These are phyloP conservation scores for Drosophila chauvacae DNA, from an alignment of 1,140 invertebrate species.

Conservation along the genomic window DNA sequence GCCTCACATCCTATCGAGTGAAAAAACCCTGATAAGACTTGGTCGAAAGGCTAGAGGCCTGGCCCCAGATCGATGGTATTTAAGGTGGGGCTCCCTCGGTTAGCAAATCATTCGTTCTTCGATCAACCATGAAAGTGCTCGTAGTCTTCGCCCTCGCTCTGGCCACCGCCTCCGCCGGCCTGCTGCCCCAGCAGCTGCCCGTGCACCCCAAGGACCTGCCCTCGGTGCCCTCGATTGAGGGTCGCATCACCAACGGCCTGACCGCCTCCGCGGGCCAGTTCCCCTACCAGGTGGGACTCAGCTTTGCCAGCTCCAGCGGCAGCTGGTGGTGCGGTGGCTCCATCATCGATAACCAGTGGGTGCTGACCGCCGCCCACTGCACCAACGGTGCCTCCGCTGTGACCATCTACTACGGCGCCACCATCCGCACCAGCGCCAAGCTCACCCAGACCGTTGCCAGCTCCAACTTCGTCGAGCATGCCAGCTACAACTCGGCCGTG, in stretches of 20 bases:
- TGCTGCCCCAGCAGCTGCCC: slow-evolving; percentile 45
- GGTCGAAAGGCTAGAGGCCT: slow-evolving; percentile 23
- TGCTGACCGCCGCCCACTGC: slow-evolving; percentile 88
- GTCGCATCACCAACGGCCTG: slow-evolving; percentile 77
- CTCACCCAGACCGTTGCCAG: slow-evolving; percentile 46
- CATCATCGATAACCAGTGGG: slow-evolving; percentile 85
- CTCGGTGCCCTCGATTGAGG: slow-evolving; percentile 47
- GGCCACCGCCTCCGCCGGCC: slow-evolving; percentile 67
- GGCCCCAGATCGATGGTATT: slow-evolving; percentile 22
- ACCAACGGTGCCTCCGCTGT: slow-evolving; percentile 51
- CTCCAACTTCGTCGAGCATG: slow-evolving; percentile 50
- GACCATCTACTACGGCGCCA: slow-evolving; percentile 60
- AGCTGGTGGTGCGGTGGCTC: slow-evolving; percentile 87
- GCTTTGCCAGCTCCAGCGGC: slow-evolving; percentile 70
- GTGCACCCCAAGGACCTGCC: slow-evolving; percentile 63
- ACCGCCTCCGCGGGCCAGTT: slow-evolving; percentile 83
- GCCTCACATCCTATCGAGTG: slow-evolving; percentile 12
- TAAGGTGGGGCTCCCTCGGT: slow-evolving; percentile 7
- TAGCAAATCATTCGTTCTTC: slow-evolving; percentile 56
- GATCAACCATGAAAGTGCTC: slow-evolving; percentile 76
- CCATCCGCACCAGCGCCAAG: slow-evolving; percentile 50
- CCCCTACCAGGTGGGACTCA: slow-evolving; percentile 85
- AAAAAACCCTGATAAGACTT: slow-evolving; percentile 26
- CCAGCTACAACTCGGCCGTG: slow-evolving; percentile 50
- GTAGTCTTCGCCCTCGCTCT: slow-evolving; percentile 70